These are phyloP conservation scores for Chascanopsetta lugubris DNA, from an alignment of 2,113 vertebrate species.

Conservation along the genomic window DNA sequence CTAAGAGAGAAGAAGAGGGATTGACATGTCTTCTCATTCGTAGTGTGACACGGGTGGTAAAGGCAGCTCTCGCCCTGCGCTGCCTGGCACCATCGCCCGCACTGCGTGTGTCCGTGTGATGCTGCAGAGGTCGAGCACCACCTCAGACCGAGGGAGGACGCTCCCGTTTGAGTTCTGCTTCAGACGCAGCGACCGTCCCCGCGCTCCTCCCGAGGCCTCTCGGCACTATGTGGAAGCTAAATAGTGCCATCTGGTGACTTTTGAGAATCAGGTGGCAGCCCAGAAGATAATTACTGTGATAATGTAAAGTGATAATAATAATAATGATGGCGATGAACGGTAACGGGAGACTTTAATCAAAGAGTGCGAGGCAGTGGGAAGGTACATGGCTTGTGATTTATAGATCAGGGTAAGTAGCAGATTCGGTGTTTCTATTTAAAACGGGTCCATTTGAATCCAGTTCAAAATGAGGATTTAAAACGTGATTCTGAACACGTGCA, in stretches of 20 bases:
- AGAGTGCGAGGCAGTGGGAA: not conserved
- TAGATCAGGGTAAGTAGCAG: constrained; percentile 14
- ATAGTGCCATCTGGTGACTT: constrained; percentile 81
- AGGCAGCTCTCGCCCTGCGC: constrained; percentile 18
- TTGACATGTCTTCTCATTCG: constrained; percentile 56
- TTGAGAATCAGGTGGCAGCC: constrained; percentile 45
- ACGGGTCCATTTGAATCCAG: no score
- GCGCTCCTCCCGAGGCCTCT: constrained; percentile 38
- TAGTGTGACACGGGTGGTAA: constrained; percentile 54
- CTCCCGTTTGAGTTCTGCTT: constrained; percentile 44
- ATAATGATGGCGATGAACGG: constrained; percentile 15
- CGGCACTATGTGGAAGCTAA: constrained; percentile 69
- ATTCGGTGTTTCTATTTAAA: constrained; percentile 27
- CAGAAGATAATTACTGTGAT: constrained; percentile 39
- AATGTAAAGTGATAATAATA: constrained; percentile 37
- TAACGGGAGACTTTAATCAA: constrained; percentile 1
- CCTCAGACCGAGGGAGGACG: constrained; percentile 42
- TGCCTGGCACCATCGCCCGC: constrained; percentile 19
- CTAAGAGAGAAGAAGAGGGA: constrained; percentile 59
- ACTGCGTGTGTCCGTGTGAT: constrained; percentile 8
- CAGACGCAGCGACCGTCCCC: constrained; percentile 31
- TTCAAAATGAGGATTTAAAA: no score
- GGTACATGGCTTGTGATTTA: not conserved
- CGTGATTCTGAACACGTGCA: constrained; percentile 8
- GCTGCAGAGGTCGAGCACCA: constrained; percentile 60